Conservation (phyloP, 2,797 vertebrate genomes). For the Spizella passerina region DNA sequence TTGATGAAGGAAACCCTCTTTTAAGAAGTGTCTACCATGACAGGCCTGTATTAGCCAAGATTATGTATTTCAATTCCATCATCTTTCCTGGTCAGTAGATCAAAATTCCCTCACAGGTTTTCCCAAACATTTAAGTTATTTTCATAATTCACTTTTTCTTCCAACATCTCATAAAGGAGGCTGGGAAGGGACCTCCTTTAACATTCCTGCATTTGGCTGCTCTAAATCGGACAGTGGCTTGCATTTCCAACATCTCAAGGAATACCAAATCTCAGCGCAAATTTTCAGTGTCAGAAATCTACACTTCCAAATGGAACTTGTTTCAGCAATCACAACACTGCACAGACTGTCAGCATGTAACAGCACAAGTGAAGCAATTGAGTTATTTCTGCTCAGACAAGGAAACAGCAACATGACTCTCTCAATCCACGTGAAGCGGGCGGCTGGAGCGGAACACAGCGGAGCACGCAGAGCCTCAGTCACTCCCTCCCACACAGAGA, state of each 20-base stretch:
- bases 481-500: neutral
- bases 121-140: neutral
- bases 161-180: neutral
- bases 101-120: neutral
- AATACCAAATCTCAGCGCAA: conserved; percentile 37
- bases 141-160: neutral
- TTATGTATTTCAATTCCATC: neutral
- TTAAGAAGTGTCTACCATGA: neutral
- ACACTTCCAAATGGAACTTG: neutral
- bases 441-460: neutral
- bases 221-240: conserved; percentile 46
- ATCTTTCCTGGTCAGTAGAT: neutral
- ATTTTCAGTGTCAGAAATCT: neutral
- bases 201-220: neutral
- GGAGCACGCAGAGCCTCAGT: neutral
- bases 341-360: neutral
- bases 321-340: neutral
- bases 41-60: neutral
- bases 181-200: neutral
- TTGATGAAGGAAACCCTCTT: neutral
- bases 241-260: conserved; percentile 66
- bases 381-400: neutral
- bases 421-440: neutral
- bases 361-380: neutral
- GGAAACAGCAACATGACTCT: neutral